Percentiles rank a stretch among this genome's conserved stretches.
Conservation (phyloP, 1,140 invertebrate species). For the Drosophila watanabei region DNA sequence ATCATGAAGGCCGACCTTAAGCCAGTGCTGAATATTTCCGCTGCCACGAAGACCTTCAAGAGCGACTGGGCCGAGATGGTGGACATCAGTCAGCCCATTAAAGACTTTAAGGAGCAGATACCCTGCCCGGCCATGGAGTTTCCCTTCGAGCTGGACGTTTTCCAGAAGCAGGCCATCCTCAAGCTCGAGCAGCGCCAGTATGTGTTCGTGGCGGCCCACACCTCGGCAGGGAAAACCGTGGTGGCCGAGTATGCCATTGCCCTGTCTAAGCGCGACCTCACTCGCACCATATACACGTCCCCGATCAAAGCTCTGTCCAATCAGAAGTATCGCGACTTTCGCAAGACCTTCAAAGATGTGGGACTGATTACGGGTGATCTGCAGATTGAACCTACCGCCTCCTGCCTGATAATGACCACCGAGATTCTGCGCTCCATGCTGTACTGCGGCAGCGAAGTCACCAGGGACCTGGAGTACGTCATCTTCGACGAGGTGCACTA, state of each 20-base stretch:
- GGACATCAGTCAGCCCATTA: conserved; percentile 92
- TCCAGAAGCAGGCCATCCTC: conserved; percentile 98
- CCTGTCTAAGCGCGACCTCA: conserved; percentile 96
- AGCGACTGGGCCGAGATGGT: conserved; percentile 95
- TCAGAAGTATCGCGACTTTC: conserved; percentile 99
- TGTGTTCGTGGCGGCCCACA: conserved; percentile 99
- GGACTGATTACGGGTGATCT: conserved; percentile 98
- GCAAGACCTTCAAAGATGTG: conserved; percentile 95
- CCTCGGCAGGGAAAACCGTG: conserved; percentile 99
- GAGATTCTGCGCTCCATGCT: conserved; percentile 99
- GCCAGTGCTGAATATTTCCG: conserved; percentile 87
- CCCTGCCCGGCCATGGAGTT: conserved; percentile 95
- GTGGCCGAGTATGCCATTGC: conserved; percentile 99
- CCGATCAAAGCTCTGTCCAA: conserved; percentile 99
- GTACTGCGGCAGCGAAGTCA: conserved; percentile 97
- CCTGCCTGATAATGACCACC: conserved; percentile 99
- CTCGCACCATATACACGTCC: conserved; percentile 98
- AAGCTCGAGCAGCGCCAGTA: conserved; percentile 97
- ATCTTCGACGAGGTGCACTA: conserved; percentile 99
- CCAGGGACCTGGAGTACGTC: conserved; percentile 98
- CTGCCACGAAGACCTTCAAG: conserved; percentile 82
- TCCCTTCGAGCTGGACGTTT: conserved; percentile 97
- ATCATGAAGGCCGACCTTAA: conserved; percentile 83
- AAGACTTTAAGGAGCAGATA: conserved; percentile 93
- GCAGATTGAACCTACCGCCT: conserved; percentile 96